Conservation (phyloP, 35 echinoderm and acorn worm species). For the Strongylocentrotus purpuratus region DNA sequence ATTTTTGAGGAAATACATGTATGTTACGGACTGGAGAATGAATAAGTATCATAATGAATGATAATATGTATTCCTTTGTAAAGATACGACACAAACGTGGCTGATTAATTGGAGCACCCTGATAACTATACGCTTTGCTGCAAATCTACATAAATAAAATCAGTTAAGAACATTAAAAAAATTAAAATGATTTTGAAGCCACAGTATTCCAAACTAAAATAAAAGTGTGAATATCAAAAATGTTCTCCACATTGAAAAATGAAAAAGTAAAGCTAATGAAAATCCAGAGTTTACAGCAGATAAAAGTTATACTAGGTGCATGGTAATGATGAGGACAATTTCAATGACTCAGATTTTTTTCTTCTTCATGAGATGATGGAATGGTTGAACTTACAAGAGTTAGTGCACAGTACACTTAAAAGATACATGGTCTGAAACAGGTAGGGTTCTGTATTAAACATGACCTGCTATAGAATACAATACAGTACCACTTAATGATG, state of each 20-base stretch:
- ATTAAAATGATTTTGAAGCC: neutral
- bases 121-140: neutral
- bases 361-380: neutral
- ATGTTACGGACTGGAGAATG: too few relatives aligned
- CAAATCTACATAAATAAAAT: neutral
- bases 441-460: neutral
- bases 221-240: neutral
- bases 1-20: neutral
- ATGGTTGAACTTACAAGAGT: neutral
- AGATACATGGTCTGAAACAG: neutral
- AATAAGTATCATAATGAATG: too few relatives aligned
- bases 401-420: neutral
- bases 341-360: neutral
- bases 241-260: too few relatives aligned
- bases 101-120: neutral
- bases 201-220: neutral
- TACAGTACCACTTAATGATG: neutral
- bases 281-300: neutral
- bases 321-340: neutral
- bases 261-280: neutral
- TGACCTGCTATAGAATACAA: neutral
- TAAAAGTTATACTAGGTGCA: neutral
- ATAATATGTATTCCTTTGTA: neutral
- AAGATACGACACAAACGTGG: neutral
- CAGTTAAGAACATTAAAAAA: neutral